Base-by-base conservation (phyloP, 1,140 invertebrate species). In the Euura saliciscinereae region DNA sequence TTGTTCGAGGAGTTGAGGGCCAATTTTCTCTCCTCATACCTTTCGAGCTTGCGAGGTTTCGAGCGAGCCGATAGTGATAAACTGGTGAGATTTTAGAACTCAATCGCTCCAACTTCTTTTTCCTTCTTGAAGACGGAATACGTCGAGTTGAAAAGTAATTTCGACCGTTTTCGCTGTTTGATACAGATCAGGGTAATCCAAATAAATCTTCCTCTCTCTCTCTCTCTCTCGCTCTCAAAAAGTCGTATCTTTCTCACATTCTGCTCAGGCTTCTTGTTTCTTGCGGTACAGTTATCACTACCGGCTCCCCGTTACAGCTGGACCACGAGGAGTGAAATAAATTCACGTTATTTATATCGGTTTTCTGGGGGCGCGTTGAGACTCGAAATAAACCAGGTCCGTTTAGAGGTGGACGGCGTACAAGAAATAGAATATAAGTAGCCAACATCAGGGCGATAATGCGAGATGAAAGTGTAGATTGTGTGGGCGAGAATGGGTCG, bases 361-460 rank as follows among this genome's bases (percentile, higher is more conserved):
- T 44, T 10, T 28, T 28, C 28, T 10, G 28, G 68, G 28, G 28
- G 42, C 68, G 28, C 68, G 44, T 4, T 0, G 42, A 45, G 51
- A 44, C 45, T 44, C 13, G n/a, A 44, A 69, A 45, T 45, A 69
- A 69, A 69, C 7, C 44, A 69, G 45, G 68, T 69, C 68, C 68
- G 71, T 68, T 70, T 70, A 13, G 72, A 65, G 66, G 51, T 67
- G 44, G 71, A 65, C 70, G 68, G 71, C 68, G 71, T 69, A 44
- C 66, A 74, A 71, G 76, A 80, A 78, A 81, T 77, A 76, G 70
- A 74, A 72, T n/a, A 64, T 72, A 81, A 82, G 80, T 82, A 78
- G 78, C 76, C 75, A 73, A 73, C 78, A 81, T 82, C 78, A 80
- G 75, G 73, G 76, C 76, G 76, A 78, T 79, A 82, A 81, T 79